Conservation (phyloP, 2,888 invertebrate genomes). For the Allygus modestus region DNA sequence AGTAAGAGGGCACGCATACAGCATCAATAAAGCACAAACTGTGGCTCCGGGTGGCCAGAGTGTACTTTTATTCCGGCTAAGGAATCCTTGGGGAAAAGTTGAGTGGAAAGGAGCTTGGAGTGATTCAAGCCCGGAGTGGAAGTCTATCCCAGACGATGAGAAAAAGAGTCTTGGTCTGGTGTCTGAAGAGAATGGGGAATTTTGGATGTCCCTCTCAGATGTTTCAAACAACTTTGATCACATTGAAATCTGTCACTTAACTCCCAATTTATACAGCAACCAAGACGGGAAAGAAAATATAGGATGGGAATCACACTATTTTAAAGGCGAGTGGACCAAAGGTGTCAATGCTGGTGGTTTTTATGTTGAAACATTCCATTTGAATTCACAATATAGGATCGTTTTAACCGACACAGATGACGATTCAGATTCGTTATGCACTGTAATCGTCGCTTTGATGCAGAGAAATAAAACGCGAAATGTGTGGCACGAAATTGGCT, state of each 20-base stretch:
- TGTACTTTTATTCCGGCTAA: background rate
- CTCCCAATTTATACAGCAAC: background rate
- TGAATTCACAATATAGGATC: background rate
- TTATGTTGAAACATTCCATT: background rate
- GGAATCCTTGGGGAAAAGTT: constrained; percentile 16
- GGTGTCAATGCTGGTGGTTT: background rate
- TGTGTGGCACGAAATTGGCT: constrained; percentile 1
- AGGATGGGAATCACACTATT: background rate
- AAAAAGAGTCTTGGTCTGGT: background rate
- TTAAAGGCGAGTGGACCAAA: background rate
- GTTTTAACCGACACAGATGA: background rate
- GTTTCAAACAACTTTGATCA: background rate
- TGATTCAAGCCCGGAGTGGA: background rate
- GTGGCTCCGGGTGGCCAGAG: background rate
- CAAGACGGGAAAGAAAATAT: background rate
- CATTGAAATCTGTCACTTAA: background rate
- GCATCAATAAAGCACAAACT: background rate
- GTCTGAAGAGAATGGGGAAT: background rate
- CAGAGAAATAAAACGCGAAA: background rate
- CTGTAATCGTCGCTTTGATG: background rate
- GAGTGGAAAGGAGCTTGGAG: constrained; percentile 20
- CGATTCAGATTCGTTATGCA: background rate
- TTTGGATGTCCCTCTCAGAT: background rate
- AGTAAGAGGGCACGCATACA: constrained; percentile 13
- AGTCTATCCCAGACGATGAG: background rate